Evolutionary conservation across 1,140 invertebrate genomes (phyloP), one percentile per base, ranked within the genome.

Genomic region (Pectinophora gossypiella): DNA sequence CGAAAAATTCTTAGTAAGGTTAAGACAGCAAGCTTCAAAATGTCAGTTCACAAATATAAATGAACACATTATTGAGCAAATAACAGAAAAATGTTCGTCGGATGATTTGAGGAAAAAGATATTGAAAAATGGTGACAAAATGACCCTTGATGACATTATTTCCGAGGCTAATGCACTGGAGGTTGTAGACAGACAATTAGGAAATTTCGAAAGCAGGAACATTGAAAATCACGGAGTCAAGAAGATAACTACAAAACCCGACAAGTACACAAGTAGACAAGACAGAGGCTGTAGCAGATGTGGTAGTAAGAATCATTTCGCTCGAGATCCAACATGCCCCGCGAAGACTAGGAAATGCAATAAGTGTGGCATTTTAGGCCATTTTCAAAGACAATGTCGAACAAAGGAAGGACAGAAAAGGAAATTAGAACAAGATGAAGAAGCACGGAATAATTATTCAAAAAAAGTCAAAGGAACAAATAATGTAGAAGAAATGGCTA

Each of bases 61-160:
- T 5, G 16, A 63, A 40, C n/a, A 59, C 16, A 7, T 63, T 1
- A 55, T 63, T 9, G 60, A 63, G 15, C 56, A 64, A 45, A 54
- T 64, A 3, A 51, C 48, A 2, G 61, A 64, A 27, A 56, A 58
- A 48, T 48, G 61, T 23, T 15, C 12, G 0, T 44, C 23, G 16
- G 50, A 2, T 9, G 44, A 63, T 46, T 20, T 63, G 22, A 46
- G 61, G 9, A 59, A 59, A 16, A 59, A 47, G 36, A 59, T 54
- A 13, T 32, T 63, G 43, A 32, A n/a, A 40, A 5, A 16, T 0
- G 61, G 61, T 0, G 56, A 63, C 16, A 16, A 19, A 0, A 42
- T 53, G 1, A 63, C 53, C 1, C 19, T 63, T 3, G 36, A 63
- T 2, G 15, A 56, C 15, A 44, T 62, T 40, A 46, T 62, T 13